Base-by-base conservation (phyloP, 1,140 invertebrate species). In the Tetragnatha versicolor region DNA sequence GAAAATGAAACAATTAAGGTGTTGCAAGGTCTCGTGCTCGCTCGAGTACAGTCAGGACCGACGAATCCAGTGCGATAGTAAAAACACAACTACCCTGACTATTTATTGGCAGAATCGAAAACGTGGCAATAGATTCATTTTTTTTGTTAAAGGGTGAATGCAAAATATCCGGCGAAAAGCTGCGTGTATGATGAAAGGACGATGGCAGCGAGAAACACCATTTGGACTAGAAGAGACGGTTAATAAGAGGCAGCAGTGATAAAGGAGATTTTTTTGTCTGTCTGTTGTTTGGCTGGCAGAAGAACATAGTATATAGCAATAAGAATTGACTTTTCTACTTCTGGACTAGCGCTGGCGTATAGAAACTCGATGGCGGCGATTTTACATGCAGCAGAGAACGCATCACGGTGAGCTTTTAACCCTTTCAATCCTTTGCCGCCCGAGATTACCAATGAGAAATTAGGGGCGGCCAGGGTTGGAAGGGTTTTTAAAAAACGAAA, bases 161-260 rank as follows among this genome's bases (percentile, higher is more conserved):
- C 73, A 77, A 77, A 77, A 77, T 65, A 77, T 77, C 66, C 73
- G 73, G 61, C 73, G 22, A 72, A 49, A 73, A 77, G 73, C 73
- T 77, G 73, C 73, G n/a, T 66, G 60, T 77, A n/a, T 63, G 45
- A 49, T 20, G n/a, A 51, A 42, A 77, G 73, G 73, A 77, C 73
- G 73, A 39, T 60, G 73, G 61, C 73, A 77, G 73, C 73, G 55
- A 77, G 65, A 77, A 66, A 66, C 39, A 77, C 37, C 22, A 49
- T 75, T 55, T 77, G 73, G 73, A 77, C 73, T 65, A 77, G 73
- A 76, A 77, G 73, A 77, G 73, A 77, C 73, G 73, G 73, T 77
- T 45, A 66, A 77, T 12, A 47, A 77, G 60, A 77, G 73, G 73
- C 73, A 77, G 72, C 55, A 75, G 72, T 63, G 72, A 51, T 9